A percentile compares a stretch with the other conserved stretches of the same genome.
Conservation (phyloP, 1,140 invertebrate genomes). For the Dendrolimus punctatus region DNA sequence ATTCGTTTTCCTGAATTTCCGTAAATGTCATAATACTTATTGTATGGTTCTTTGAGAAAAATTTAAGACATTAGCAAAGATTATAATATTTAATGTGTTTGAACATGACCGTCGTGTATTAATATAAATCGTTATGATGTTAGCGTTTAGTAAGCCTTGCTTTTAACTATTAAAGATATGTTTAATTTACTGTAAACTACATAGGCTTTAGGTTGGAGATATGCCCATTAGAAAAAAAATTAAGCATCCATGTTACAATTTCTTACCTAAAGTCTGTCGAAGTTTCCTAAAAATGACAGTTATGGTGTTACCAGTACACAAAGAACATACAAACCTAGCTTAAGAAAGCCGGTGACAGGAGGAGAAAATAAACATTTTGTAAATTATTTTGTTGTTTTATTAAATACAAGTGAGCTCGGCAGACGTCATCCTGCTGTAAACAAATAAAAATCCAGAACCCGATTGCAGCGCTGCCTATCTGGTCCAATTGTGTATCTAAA, state of each 20-base stretch:
- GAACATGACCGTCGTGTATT: too few species aligned
- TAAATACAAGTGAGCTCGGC: neutral
- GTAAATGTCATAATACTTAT: too few species aligned
- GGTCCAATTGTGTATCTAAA: too few species aligned
- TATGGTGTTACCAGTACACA: slow-evolving; percentile 67
- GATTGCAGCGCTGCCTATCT: too few species aligned
- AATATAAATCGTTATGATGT: slow-evolving; percentile 35
- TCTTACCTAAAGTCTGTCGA: slow-evolving; percentile 28
- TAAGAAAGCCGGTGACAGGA: slow-evolving; percentile 54
- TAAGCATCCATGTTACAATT: neutral
- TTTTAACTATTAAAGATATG: slow-evolving; percentile 34
- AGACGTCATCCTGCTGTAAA: too few species aligned
- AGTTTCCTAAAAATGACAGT: slow-evolving; percentile 46
- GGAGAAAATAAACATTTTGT: slow-evolving; percentile 69
- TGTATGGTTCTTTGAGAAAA: too few species aligned
- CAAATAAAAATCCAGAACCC: too few species aligned
- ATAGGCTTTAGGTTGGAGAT: slow-evolving; percentile 23
- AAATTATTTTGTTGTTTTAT: slow-evolving; percentile 60
- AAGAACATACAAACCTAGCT: slow-evolving; percentile 57
- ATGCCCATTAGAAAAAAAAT: neutral
- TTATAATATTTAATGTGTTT: too few species aligned
- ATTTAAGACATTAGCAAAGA: too few species aligned
- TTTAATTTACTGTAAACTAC: slow-evolving; percentile 42
- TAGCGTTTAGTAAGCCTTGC: slow-evolving; percentile 68
- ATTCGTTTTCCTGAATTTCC: too few species aligned